These are phyloP conservation scores for Tenthredo scrophulariae DNA, from an alignment of 2,888 invertebrate species.

Conservation along the genomic window DNA sequence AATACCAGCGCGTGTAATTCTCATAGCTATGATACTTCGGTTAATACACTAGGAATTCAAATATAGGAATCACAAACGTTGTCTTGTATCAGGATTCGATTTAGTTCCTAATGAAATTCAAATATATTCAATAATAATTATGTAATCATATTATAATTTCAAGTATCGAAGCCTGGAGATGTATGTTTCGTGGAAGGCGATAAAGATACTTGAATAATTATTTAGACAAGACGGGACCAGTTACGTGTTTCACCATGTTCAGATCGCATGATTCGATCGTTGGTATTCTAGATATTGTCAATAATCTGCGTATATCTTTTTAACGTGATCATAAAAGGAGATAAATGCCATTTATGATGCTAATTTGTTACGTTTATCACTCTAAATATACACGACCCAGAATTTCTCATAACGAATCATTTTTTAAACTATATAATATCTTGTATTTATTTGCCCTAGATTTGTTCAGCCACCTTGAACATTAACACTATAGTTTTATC, in stretches of 20 bases:
- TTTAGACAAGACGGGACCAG: not conserved
- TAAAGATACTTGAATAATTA: not conserved
- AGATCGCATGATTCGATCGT: not conserved
- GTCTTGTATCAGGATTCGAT: not conserved
- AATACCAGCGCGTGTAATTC: not conserved
- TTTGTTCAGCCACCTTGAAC: not conserved
- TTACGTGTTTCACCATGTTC: not conserved
- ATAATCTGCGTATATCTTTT: not conserved
- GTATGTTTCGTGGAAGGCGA: not conserved
- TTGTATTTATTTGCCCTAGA: not conserved
- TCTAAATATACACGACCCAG: not conserved
- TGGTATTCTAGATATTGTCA: not conserved
- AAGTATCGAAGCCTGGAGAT: not conserved
- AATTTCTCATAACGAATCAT: not conserved
- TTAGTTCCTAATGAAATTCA: not conserved
- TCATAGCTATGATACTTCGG: not conserved
- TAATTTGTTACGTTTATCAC: not conserved
- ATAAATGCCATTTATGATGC: not conserved
- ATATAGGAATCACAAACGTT: not conserved
- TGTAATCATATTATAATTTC: not conserved
- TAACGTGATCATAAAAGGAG: not conserved
- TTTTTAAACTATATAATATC: not conserved
- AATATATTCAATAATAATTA: not conserved
- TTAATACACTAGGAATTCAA: not conserved
- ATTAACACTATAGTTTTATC: not conserved